Percentiles rank a stretch among this genome's conserved stretches.
Evolutionary conservation across 2,113 vertebrate genomes (phyloP).

Genomic region (Conger conger): DNA sequence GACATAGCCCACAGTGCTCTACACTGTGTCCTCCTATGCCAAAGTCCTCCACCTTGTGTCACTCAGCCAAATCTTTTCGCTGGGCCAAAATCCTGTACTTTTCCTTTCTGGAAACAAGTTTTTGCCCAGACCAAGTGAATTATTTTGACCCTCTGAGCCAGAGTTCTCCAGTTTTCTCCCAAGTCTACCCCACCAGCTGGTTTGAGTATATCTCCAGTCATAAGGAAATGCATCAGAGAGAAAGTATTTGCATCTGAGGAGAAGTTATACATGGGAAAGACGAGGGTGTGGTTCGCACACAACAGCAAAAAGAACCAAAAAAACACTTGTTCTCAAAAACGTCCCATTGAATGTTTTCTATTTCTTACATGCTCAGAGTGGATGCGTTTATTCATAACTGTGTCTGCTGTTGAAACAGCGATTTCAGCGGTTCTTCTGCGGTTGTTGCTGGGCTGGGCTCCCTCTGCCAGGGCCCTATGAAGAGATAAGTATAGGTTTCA

Average conservation of each 20-base stretch:
- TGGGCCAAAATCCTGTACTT: neutral
- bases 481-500: slow-evolving; percentile 5
- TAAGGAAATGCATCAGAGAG: neutral
- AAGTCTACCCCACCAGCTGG: neutral
- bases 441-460: slow-evolving; percentile 37
- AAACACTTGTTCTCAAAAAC: neutral
- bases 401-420: neutral
- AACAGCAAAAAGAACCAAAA: neutral
- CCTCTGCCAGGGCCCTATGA: neutral
- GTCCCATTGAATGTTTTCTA: neutral
- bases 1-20: neutral
- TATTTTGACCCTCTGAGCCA: neutral
- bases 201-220: too few species aligned
- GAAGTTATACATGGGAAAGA: neutral
- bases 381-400: neutral
- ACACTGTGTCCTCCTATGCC: neutral
- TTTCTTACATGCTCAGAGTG: neutral
- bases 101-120: neutral
- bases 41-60: neutral
- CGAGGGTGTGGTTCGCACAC: neutral
- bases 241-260: neutral
- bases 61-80: neutral
- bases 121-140: neutral
- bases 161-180: neutral
- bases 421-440: neutral